These are phyloP conservation scores for Cichladusa arquata DNA, from an alignment of 2,113 vertebrate genomes.

Conservation along the genomic window DNA sequence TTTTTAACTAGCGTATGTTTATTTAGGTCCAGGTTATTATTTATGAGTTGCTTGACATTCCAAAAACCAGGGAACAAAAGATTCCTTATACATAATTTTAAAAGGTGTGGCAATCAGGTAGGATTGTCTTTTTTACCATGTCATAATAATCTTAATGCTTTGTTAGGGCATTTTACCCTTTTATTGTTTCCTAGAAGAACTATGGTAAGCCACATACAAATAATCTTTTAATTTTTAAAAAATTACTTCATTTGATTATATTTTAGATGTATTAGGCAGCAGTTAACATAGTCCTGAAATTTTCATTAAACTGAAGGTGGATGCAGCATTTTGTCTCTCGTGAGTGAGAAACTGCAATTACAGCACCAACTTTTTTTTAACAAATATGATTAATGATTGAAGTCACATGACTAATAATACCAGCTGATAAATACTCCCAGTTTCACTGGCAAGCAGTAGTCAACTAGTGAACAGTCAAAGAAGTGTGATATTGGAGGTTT, in stretches of 20 bases:
- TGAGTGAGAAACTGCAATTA: neutral
- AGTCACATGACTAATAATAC: neutral
- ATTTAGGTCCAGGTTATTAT: neutral
- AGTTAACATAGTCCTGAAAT: neutral
- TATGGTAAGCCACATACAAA: neutral
- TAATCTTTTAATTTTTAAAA: neutral
- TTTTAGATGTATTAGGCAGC: neutral
- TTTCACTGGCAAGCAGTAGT: neutral
- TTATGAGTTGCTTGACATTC: slow-evolving; percentile 4
- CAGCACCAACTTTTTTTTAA: neutral
- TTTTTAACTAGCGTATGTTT: neutral
- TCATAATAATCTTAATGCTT: neutral
- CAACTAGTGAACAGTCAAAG: neutral
- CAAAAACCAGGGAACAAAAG: neutral
- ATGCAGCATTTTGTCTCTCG: neutral
- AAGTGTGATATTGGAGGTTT: neutral
- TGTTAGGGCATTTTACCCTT: neutral
- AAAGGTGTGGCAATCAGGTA: slow-evolving; percentile 12
- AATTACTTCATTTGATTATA: neutral
- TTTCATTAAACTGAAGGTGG: neutral
- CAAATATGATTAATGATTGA: neutral
- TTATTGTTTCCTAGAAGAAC: slow-evolving; percentile 2
- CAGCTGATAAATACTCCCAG: neutral
- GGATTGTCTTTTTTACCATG: neutral
- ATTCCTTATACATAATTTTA: neutral